These are phyloP conservation scores for Baccha elongata DNA, from an alignment of 2,888 invertebrate genomes.

Conservation along the genomic window DNA sequence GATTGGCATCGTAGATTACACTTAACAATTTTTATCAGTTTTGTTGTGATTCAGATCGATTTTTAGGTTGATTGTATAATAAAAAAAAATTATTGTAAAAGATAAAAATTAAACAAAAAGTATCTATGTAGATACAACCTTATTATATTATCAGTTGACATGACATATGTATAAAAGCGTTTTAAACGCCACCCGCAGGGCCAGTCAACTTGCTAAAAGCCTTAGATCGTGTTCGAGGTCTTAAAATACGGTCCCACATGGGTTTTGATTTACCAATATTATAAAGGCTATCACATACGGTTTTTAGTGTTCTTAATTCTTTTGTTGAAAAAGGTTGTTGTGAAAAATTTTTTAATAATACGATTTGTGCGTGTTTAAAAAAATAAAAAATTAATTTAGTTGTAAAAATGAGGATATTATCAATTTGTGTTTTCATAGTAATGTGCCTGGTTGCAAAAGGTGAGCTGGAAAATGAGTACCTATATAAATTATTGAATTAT, in stretches of 20 bases:
- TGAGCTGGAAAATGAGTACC: no score
- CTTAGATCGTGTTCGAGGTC: constrained; percentile 46
- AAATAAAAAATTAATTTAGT: background rate
- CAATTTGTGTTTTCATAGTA: constrained; percentile 33
- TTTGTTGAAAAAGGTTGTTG: background rate
- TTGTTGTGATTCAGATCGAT: constrained; percentile 22
- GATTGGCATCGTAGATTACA: constrained; percentile 24
- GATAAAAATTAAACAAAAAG: constrained; percentile 16
- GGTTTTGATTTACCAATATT: constrained; percentile 2
- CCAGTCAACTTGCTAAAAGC: constrained; percentile 58
- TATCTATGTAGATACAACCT: constrained; percentile 48
- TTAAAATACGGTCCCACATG: background rate
- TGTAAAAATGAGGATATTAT: constrained; percentile 42
- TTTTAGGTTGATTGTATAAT: background rate
- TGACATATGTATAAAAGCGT: constrained; percentile 65
- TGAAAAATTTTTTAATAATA: background rate
- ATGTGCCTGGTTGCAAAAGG: constrained; percentile 34
- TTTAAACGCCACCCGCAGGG: constrained; percentile 46
- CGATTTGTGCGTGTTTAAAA: background rate
- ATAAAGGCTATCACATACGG: background rate
- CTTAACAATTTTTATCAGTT: background rate
- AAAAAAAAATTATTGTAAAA: constrained; percentile 1
- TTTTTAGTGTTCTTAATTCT: constrained; percentile 1
- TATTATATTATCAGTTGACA: constrained; percentile 38
- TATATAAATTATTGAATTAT: no score